A percentile compares a stretch with the other conserved stretches of the same genome.
phyloP scores from a whole-genome alignment of 1,140 invertebrate genomes.

The Ceratina australensis region DNA sequence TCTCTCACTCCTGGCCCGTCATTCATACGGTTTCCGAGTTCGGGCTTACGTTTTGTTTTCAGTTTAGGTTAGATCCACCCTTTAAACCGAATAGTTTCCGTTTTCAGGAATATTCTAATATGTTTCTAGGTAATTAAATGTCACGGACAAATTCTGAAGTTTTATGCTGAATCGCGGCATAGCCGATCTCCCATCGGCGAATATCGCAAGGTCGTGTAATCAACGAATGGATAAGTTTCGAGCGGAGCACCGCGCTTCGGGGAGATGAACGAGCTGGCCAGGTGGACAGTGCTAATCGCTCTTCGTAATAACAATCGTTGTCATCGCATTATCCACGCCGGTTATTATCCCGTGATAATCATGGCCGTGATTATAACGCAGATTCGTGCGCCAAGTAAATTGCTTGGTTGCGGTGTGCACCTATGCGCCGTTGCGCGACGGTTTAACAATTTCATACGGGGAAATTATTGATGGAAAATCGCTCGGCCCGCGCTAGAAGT shows the following conservation, averaged over 20 bases:
- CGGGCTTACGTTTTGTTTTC: not conserved
- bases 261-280: conserved; percentile 24
- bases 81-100: not conserved
- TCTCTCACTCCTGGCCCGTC: not conserved
- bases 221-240: conserved; percentile 57
- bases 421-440: not conserved
- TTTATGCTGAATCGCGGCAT: too few relatives aligned
- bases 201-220: conserved; percentile 35
- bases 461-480: not conserved
- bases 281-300: conserved; percentile 50
- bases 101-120: not conserved
- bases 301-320: conserved; percentile 60
- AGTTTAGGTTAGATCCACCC: not conserved
- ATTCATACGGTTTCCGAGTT: not conserved
- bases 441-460: conserved; percentile 24
- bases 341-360: conserved; percentile 60
- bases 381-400: conserved; percentile 56
- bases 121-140: not conserved
- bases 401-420: conserved; percentile 35
- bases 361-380: conserved; percentile 49
- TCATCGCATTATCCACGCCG: conserved; percentile 54
- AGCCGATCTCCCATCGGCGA: conserved; percentile 26
- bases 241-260: conserved; percentile 5
- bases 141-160: too few relatives aligned
- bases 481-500: not conserved